Percentiles rank a stretch among this genome's conserved stretches.
phyloP scores from a whole-genome alignment of 2,113 vertebrate species.

The Dasypus novemcinctus region DNA sequence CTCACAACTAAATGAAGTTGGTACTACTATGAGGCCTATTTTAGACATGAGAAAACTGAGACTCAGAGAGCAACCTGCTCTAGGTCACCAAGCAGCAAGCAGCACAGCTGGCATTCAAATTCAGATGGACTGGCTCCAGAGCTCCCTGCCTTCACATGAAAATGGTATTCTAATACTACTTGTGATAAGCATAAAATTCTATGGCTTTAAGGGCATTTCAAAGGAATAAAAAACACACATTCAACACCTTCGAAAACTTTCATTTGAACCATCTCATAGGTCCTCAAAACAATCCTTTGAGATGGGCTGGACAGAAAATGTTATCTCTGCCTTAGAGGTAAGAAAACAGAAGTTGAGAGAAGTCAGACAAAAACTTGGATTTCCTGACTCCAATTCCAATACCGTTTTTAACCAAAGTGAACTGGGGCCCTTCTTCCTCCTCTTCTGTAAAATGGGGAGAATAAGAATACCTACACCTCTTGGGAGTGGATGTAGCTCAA shows the following conservation, averaged over 20 bases:
- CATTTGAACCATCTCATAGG: background rate
- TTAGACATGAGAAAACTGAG: background rate
- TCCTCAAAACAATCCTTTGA: background rate
- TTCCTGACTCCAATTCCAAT: background rate
- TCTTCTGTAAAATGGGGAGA: background rate
- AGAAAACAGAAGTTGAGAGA: background rate
- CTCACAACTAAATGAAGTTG: background rate
- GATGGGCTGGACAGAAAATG: background rate
- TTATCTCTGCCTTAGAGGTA: background rate
- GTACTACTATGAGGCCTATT: background rate
- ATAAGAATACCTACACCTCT: background rate
- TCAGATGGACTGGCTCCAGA: background rate
- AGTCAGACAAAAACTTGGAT: background rate
- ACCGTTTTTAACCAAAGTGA: background rate
- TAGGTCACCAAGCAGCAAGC: background rate
- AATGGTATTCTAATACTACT: background rate
- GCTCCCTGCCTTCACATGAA: background rate
- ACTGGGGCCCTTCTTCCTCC: background rate
- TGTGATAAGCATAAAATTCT: background rate
- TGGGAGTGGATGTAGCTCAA: no score
- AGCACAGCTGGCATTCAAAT: rapidly evolving
- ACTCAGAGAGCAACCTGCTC: background rate
- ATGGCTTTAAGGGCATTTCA: background rate
- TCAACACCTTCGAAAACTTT: background rate
- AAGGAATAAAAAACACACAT: background rate